Evolutionary conservation across 2,888 invertebrate species (phyloP).

Genomic region (Trachelus stipa): DNA sequence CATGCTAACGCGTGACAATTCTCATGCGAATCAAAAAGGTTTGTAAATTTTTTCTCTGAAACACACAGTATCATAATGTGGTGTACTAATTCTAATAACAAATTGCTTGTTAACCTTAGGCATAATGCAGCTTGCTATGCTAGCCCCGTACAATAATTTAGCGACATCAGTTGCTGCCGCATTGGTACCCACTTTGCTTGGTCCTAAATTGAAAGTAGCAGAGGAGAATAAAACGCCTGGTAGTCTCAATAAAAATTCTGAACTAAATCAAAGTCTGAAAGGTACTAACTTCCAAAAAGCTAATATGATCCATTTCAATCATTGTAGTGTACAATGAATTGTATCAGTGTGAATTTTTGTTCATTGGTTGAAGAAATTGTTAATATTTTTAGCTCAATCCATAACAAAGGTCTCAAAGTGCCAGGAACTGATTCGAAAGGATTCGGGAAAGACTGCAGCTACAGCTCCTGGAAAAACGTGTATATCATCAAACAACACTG

Average conservation of each 20-base stretch:
- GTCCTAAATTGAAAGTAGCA: conserved; percentile 59
- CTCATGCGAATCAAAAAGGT: conserved; percentile 65
- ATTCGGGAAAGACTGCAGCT: background rate
- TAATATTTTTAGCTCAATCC: conserved; percentile 14
- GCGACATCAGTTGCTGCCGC: conserved; percentile 69
- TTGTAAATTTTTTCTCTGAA: conserved; percentile 15
- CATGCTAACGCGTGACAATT: conserved; percentile 62
- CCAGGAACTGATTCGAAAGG: conserved; percentile 13
- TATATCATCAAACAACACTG: background rate
- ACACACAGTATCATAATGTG: background rate
- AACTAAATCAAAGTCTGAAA: conserved; percentile 27
- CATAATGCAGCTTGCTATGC: conserved; percentile 69
- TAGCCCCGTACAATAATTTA: conserved; percentile 70
- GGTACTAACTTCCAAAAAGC: conserved; percentile 24
- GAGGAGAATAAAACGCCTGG: conserved; percentile 65
- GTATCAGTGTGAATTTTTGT: background rate
- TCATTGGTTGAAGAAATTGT: background rate
- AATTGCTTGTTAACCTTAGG: conserved; percentile 45
- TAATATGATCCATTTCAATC: background rate
- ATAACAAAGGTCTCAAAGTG: conserved; percentile 13
- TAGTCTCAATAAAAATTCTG: conserved; percentile 56
- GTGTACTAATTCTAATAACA: background rate
- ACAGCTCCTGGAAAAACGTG: background rate
- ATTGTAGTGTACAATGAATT: background rate
- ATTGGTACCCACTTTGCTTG: conserved; percentile 68